Evolutionary conservation across 2,113 vertebrate species (phyloP), one percentile per base, ranked within the genome.

Genomic region (Marcusenius ussheri): DNA sequence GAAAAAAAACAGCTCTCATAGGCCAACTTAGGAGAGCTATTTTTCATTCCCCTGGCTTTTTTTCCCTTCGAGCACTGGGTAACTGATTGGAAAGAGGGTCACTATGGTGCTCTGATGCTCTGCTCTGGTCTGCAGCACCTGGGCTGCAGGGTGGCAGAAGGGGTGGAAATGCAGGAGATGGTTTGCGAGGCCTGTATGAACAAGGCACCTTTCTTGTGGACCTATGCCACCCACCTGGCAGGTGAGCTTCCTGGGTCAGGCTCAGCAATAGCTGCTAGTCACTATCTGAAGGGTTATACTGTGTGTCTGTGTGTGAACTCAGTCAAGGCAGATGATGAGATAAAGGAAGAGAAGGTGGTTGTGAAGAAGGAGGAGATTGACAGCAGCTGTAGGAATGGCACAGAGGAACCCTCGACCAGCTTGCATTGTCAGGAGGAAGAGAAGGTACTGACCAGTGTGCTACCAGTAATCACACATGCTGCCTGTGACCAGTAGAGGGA

Each of bases 91-190:
- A 35, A 70, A 17, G 83, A 84, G 45, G 83, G 39, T n/a, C 21
- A 47, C 45, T 10, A 80, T 80, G 15, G 74, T 80, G 35, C 17
- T 10, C 17, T 19, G 13, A 46, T 47, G 42, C 3, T 27, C 35
- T 80, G 31, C 42, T 80, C 5, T 53, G n/a, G 17, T 19, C 92
- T 70, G 39, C 84, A 99, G 98, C 98, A 99, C 89, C 96, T 99
- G 46, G 97, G 97, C 31, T 96, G 95, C 84, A 1, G 93, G 13
- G 93, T 96, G 0, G 96, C 93, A 3, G 98, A 99, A 47, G 96
- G 96, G 0, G 97, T 97, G 66, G 98, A 98, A 90, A 96, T 98
- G 93, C 96, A 97, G 27, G 98, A 99, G 93, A 98, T 99, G 98
- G 96, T 98, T 0, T 99, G 98, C 91, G 97, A 96, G 90, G 92